Base-by-base conservation (phyloP, 2,797 vertebrate species). In the Podarcis lilfordi region DNA sequence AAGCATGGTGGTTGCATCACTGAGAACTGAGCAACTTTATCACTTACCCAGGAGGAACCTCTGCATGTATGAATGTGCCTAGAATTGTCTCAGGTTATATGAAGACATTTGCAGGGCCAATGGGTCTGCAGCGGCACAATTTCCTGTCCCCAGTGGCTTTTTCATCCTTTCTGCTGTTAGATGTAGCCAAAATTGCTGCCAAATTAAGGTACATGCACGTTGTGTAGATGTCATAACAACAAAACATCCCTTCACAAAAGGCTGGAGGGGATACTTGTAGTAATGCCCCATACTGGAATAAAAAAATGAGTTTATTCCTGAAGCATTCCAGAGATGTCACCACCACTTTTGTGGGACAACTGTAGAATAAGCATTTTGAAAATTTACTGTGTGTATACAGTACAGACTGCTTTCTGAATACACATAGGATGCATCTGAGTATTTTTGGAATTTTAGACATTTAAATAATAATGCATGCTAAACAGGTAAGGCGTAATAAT, bases 11-110 rank as follows among this genome's bases (percentile, higher is more conserved):
- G 4, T 76, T 75, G 76, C 17, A 43, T 1, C 0, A 1, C 3
- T 50, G 80, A 0, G 0, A 45, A 86, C n/a, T 19, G 32, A 64
- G 6, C 23, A 86, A 66, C 69, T 81, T 72, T 37, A 4, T 1
- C 23, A 35, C 37, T 35, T 78, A 17, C 27, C 29, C 72, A 50
- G 40, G 69, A 25, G 77, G 72, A 64, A 55, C 55, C 29, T 71
- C 45, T 80, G 4, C 66, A 40, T 66, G 11, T 69, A 66, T 81
- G 27, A 76, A 43, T 72, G 68, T 43, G 40, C 23, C 45, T 71
- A 80, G 66, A 43, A 8, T 75, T 25, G 27, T 29, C 50, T 82
- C 27, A 59, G 32, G 19, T 45, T 68, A 23, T 27, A 80, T 10
- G 40, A 88, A 83, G 23, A 74, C 37, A 59, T 45, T 35, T 74